Conservation (phyloP, 2,113 vertebrate species). For the Dromaius novaehollandiae region DNA sequence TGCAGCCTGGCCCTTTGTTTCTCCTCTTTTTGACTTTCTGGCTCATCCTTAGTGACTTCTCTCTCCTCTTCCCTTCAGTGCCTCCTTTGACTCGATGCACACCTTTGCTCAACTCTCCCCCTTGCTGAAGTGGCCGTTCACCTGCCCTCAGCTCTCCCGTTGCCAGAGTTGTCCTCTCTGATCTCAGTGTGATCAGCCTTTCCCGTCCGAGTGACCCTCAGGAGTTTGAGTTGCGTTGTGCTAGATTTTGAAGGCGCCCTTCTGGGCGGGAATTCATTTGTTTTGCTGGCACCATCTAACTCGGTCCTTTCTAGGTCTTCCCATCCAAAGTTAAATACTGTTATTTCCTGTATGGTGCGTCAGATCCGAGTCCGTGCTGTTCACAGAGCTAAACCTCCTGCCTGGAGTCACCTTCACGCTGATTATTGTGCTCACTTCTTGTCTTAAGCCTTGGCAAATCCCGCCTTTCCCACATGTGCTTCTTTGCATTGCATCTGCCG, state of each 20-base stretch:
- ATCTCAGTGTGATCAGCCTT: too few species aligned
- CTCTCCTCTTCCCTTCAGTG: neutral
- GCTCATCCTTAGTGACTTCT: neutral
- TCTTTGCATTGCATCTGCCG: neutral
- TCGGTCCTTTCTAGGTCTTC: neutral
- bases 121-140: neutral
- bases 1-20: neutral
- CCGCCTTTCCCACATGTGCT: neutral
- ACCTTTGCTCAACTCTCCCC: neutral
- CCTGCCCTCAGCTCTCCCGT: neutral
- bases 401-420: neutral
- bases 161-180: accelerated
- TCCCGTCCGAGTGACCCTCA: neutral
- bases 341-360: accelerated
- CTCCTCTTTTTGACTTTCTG: neutral
- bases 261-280: neutral
- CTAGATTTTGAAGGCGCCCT: accelerated
- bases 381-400: neutral
- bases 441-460: neutral
- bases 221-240: neutral
- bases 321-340: too few species aligned
- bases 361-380: neutral
- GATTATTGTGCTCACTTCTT: neutral
- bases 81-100: neutral
- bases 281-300: neutral